A percentile compares a stretch with the other conserved stretches of the same genome.
Evolutionary conservation across 2,797 vertebrate genomes (phyloP).

Genomic region (Lutjanus campechanus): DNA sequence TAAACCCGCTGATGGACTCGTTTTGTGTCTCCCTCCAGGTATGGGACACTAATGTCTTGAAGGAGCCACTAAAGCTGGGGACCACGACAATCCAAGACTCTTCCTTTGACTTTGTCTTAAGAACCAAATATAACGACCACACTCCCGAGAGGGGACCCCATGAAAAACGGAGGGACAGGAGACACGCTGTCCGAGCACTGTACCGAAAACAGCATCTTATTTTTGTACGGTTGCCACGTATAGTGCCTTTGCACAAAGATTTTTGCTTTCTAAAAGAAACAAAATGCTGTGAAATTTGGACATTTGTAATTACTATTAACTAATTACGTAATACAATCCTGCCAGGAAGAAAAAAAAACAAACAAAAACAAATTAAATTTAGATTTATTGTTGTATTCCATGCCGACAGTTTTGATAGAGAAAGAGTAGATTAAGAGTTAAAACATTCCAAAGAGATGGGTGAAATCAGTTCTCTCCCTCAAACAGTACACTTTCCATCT

Average conservation of each 20-base stretch:
- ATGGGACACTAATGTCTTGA: constrained; percentile 91
- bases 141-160: constrained; percentile 63
- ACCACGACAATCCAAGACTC: constrained; percentile 90
- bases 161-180: constrained; percentile 73
- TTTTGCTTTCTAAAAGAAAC: constrained; percentile 84
- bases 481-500: constrained; percentile 74
- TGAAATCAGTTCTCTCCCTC: constrained; percentile 68
- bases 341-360: constrained; percentile 57
- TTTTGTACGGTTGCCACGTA: constrained; percentile 85
- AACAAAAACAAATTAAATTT: constrained; percentile 53
- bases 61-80: constrained; percentile 84
- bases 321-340: constrained; percentile 76
- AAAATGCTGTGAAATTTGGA: constrained; percentile 94
- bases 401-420: constrained; percentile 40
- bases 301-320: constrained; percentile 88
- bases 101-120: constrained; percentile 91
- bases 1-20: constrained; percentile 28
- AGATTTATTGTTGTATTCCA: constrained; percentile 48
- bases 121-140: constrained; percentile 89
- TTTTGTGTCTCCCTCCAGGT: constrained; percentile 86
- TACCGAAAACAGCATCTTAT: constrained; percentile 89
- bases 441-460: constrained; percentile 75
- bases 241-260: constrained; percentile 89
- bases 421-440: constrained; percentile 48
- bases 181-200: constrained; percentile 90